phyloP scores from a whole-genome alignment of 1,140 invertebrate species.

The Eueides isabella region DNA sequence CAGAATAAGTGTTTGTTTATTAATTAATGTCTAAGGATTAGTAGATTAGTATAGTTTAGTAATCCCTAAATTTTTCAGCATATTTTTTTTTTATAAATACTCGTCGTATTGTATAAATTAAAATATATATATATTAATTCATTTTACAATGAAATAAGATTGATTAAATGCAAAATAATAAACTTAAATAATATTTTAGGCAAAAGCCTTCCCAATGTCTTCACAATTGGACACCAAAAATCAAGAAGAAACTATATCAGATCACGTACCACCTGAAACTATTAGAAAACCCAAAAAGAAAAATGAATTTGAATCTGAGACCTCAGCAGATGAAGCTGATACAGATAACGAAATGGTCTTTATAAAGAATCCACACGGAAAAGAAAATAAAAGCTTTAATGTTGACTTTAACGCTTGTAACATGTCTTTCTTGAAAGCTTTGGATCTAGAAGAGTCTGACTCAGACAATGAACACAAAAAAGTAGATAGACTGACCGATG shows the following conservation, averaged over 20 bases:
- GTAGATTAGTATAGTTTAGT: too few species aligned
- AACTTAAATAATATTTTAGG: conserved; percentile 68
- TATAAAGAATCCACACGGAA: conserved; percentile 76
- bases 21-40: too few species aligned
- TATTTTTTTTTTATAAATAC: too few species aligned
- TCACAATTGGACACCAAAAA: conserved; percentile 77
- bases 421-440: conserved; percentile 79
- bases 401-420: conserved; percentile 56
- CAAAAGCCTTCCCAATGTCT: conserved; percentile 86
- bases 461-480: conserved; percentile 89
- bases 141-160: too few species aligned
- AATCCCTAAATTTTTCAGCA: too few species aligned
- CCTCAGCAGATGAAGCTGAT: conserved; percentile 85
- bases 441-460: conserved; percentile 90
- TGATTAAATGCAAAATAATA: neutral
- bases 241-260: conserved; percentile 59
- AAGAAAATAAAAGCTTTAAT: conserved; percentile 64
- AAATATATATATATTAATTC: too few species aligned
- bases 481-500: conserved; percentile 87
- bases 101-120: too few species aligned
- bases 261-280: conserved; percentile 47
- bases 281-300: conserved; percentile 55
- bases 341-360: conserved; percentile 84
- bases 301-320: conserved; percentile 82
- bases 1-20: too few species aligned